phyloP scores from a whole-genome alignment of 2,113 vertebrate species.

The Silurus asotus region DNA sequence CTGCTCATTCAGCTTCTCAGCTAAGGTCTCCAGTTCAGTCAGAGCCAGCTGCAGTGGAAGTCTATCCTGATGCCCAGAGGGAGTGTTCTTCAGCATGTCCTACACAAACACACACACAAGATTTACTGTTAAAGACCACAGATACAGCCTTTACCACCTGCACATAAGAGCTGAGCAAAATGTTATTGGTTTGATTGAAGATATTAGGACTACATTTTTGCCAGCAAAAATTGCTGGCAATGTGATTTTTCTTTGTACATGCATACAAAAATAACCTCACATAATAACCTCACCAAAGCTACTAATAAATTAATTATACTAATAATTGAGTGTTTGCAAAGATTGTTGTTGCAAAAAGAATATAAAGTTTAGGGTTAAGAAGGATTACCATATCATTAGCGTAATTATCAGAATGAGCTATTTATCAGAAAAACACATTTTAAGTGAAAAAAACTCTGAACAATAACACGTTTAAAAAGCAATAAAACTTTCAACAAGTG shows the following conservation, averaged over 20 bases:
- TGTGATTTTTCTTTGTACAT: no score
- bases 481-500: background rate
- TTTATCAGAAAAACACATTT: background rate
- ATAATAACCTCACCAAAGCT: no score
- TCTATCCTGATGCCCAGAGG: constrained; percentile 77
- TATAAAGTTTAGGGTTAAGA: no score
- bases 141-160: background rate
- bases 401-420: no score
- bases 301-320: no score
- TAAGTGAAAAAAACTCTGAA: background rate
- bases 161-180: background rate
- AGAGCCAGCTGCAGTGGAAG: constrained; percentile 84
- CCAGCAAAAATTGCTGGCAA: no score
- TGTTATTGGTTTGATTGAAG: background rate
- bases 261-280: no score
- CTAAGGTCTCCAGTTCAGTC: constrained; percentile 83
- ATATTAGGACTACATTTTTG: no score
- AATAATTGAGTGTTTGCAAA: no score
- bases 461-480: background rate
- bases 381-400: no score
- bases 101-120: constrained; percentile 49
- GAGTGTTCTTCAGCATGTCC: constrained; percentile 90
- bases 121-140: background rate
- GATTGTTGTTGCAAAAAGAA: no score
- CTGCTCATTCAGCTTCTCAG: constrained; percentile 85